Evolutionary conservation across 2,888 invertebrate species (phyloP), one percentile per base, ranked within the genome.

Genomic region (Nipponacmea schrenckii): DNA sequence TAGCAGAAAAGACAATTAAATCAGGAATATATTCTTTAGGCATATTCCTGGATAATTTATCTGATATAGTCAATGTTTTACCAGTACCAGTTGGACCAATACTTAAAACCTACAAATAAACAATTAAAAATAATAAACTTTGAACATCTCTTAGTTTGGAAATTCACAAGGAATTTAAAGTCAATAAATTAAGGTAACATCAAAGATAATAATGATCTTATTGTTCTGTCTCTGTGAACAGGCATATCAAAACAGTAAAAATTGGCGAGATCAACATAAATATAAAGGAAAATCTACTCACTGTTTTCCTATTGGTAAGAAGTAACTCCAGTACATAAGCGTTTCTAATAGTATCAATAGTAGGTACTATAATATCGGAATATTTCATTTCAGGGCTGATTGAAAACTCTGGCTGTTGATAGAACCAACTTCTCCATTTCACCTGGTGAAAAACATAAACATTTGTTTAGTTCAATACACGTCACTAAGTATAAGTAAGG

Each of bases 11-110:
- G 12, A 86, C 84, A 68, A 89, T 88, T 79, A 89, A 87, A 50
- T 89, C 89, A 65, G 89, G 87, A 50, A 88, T 80, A 76, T 84
- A 89, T 48, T 88, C 87, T 66, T 86, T 86, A 0, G 87, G 87
- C 86, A 89, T 85, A 70, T 83, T 80, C 20, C 92, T 77, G 15
- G 84, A 79, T 62, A 90, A 82, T 74, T 89, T 90, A 79, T 90
- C 88, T 20, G 84, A 78, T 71, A 90, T 88, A 15, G 87, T 86
- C 71, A 89, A 77, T 1, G 89, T 87, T 78, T 90, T 90, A 12
- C 96, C 95, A 0, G 95, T 95, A 71, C 96, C 95, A 2, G 95
- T 95, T 3, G 95, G 95, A 0, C 96, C 96, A 12, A 95, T 92
- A 81, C 94, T 92, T 17, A 95, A 85, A 65, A 89, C 87, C 89